phyloP scores from a whole-genome alignment of 2,113 vertebrate species.

The Leuciscus idus region DNA sequence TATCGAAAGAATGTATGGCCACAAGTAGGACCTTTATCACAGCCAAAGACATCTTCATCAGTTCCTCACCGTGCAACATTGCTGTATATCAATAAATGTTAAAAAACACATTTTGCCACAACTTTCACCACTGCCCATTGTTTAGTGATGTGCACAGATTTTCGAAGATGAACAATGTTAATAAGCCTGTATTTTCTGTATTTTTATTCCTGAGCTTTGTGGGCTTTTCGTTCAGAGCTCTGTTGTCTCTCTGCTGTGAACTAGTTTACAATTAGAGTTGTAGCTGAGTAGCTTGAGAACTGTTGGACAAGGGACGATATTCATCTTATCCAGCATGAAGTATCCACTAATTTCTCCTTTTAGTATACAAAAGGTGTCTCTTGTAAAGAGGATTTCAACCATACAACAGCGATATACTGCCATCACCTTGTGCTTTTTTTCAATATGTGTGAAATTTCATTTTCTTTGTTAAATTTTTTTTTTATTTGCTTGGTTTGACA shows the following conservation, averaged over 20 bases:
- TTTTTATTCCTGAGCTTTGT: slow-evolving; percentile 37
- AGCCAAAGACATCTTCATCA: slow-evolving; percentile 5
- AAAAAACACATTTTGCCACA: slow-evolving; percentile 23
- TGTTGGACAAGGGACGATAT: slow-evolving; percentile 20
- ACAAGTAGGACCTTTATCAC: slow-evolving; percentile 77
- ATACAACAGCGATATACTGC: slow-evolving; percentile 61
- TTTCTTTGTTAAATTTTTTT: too few species aligned
- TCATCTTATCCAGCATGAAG: slow-evolving; percentile 5
- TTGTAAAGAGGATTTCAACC: slow-evolving; percentile 21
- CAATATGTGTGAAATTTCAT: slow-evolving; percentile 39
- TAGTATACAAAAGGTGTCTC: slow-evolving; percentile 8
- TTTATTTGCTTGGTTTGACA: slow-evolving; percentile 44
- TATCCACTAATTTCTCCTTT: slow-evolving; percentile 13
- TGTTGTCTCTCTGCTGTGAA: slow-evolving; percentile 50
- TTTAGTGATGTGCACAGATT: background rate
- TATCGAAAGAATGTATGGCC: slow-evolving; percentile 97
- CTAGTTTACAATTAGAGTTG: slow-evolving; percentile 40
- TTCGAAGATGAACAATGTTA: background rate
- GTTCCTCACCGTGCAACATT: background rate
- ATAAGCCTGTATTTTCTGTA: background rate
- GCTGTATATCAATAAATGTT: slow-evolving; percentile 41
- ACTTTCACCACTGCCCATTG: slow-evolving; percentile 30
- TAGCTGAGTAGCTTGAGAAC: slow-evolving; percentile 16
- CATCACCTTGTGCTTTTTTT: slow-evolving; percentile 55
- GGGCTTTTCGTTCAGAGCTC: slow-evolving; percentile 9